These are phyloP conservation scores for Drosophila anomelani DNA, from an alignment of 2,888 invertebrate species.

Conservation along the genomic window DNA sequence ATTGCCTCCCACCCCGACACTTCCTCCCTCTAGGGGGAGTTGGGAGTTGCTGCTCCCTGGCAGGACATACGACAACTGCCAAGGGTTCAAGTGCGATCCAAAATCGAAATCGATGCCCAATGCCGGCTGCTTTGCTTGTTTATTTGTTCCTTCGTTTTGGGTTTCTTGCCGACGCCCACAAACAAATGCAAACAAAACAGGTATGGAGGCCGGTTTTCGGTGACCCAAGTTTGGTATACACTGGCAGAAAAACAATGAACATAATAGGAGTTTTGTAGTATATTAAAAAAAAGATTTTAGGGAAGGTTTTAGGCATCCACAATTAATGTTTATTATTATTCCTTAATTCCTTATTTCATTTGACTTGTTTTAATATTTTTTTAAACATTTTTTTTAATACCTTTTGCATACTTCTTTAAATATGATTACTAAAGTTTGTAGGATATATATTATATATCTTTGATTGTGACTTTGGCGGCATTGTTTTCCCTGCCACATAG, in stretches of 20 bases:
- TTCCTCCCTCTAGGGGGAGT: background rate
- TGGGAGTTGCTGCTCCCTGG: background rate
- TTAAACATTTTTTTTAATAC: background rate
- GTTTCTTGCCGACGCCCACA: background rate
- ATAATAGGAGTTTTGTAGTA: too few relatives aligned
- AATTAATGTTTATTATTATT: background rate
- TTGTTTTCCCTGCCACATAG: background rate
- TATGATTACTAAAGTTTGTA: too few relatives aligned
- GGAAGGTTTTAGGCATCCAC: background rate
- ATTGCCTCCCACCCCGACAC: constrained; percentile 44
- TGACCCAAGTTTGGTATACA: background rate
- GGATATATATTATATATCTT: too few relatives aligned
- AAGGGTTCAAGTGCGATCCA: constrained; percentile 14
- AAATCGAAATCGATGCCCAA: constrained; percentile 3
- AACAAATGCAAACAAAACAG: constrained; percentile 16
- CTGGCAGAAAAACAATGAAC: background rate
- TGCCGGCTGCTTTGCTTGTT: constrained; percentile 6
- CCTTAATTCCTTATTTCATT: background rate
- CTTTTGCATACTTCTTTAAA: background rate
- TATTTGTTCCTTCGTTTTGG: constrained; percentile 6
- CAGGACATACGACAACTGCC: constrained; percentile 17
- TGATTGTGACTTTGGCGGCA: background rate
- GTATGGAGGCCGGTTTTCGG: constrained; percentile 1
- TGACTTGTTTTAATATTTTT: background rate
- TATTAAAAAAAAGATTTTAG: too few relatives aligned